Conservation (phyloP, 1,140 invertebrate genomes). For the Ladona fulva region DNA sequence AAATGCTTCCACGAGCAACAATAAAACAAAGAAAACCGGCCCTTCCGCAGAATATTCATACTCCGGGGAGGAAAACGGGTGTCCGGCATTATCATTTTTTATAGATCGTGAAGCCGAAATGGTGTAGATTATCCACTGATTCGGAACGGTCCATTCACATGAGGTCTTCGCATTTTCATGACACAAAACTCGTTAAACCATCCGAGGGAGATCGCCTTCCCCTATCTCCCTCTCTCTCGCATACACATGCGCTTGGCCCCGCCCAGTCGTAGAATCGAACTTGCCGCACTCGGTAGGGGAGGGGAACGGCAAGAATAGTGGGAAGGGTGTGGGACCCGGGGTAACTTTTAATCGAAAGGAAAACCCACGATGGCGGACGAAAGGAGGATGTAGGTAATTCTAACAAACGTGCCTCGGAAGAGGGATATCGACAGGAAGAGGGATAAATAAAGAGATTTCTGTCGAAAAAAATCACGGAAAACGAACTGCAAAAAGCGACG, state of each 20-base stretch:
- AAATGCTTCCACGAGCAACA: no score
- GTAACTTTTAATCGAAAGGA: conserved; percentile 10
- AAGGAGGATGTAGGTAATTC: conserved; percentile 9
- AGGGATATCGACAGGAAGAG: not conserved
- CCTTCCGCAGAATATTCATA: no score
- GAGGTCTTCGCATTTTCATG: not conserved
- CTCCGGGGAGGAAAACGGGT: no score
- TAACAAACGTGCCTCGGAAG: not conserved
- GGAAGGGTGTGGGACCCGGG: not conserved
- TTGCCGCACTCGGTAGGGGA: not conserved
- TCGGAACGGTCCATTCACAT: no score
- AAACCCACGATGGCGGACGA: conserved; percentile 1
- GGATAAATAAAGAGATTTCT: not conserved
- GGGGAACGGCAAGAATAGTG: not conserved
- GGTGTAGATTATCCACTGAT: no score
- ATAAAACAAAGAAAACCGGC: no score
- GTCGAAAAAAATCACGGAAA: not conserved
- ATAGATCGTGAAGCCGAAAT: no score
- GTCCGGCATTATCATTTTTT: no score
- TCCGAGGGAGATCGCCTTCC: not conserved
- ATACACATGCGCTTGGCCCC: conserved; percentile 6
- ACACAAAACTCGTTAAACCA: not conserved
- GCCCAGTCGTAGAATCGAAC: conserved; percentile 2
- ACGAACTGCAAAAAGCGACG: not conserved
- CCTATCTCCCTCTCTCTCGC: not conserved